Percentiles rank a stretch among this genome's conserved stretches.
Evolutionary conservation across 2,888 invertebrate species (phyloP).

Genomic region (Ctenicera cuprea): DNA sequence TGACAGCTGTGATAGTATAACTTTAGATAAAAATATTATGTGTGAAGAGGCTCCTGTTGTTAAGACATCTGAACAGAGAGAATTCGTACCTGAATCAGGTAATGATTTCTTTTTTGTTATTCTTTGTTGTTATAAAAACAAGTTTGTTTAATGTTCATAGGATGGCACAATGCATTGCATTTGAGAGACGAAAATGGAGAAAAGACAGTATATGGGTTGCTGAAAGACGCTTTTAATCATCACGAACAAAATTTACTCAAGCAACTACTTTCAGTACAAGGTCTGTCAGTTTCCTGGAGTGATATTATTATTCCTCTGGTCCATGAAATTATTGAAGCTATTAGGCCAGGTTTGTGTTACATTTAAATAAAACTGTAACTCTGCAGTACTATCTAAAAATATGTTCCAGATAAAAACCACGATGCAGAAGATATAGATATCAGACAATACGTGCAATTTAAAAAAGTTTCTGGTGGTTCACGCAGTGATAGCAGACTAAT

Average conservation of each 20-base stretch:
- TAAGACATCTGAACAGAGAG: conserved; percentile 72
- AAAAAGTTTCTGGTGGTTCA: conserved; percentile 90
- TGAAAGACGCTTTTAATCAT: conserved; percentile 76
- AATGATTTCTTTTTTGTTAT: too few relatives aligned
- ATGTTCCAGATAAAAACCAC: conserved; percentile 79
- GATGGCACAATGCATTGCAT: conserved; percentile 74
- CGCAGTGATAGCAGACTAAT: conserved; percentile 84
- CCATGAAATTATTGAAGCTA: conserved; percentile 86
- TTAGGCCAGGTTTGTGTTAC: conserved; percentile 76
- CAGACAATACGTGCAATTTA: conserved; percentile 95
- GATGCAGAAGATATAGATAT: conserved; percentile 92
- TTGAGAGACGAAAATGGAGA: conserved; percentile 74
- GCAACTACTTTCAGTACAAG: conserved; percentile 85
- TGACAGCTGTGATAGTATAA: conserved; percentile 54
- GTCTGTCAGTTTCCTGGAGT: conserved; percentile 87
- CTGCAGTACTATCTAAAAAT: not conserved
- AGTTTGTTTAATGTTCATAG: too few relatives aligned
- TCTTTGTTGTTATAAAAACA: too few relatives aligned
- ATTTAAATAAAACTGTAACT: not conserved
- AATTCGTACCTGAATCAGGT: conserved; percentile 70
- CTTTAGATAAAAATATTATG: conserved; percentile 49
- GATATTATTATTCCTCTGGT: conserved; percentile 86
- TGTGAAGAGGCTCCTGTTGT: conserved; percentile 65
- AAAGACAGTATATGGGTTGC: conserved; percentile 72
- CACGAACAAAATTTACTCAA: conserved; percentile 78